These are phyloP conservation scores for Drosophila merina DNA, from an alignment of 2,888 invertebrate species.

Conservation along the genomic window DNA sequence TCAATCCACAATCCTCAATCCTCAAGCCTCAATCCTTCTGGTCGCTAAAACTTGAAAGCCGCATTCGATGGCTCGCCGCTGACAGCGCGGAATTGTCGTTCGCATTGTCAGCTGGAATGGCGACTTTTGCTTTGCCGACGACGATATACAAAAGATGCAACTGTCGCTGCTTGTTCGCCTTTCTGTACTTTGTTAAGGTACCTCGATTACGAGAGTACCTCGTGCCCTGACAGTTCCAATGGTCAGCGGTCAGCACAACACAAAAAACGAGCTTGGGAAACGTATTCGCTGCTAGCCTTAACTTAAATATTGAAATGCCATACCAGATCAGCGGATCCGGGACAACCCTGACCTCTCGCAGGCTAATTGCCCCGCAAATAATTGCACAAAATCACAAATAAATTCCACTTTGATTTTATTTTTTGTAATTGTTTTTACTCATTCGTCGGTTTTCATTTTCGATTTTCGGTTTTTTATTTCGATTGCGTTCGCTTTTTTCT, in stretches of 20 bases:
- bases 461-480: constrained; percentile 62
- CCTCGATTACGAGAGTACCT: constrained; percentile 3
- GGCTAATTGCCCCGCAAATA: constrained; percentile 60
- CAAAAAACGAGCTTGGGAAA: constrained; percentile 76
- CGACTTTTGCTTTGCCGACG: constrained; percentile 42
- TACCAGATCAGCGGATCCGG: constrained; percentile 30
- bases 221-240: constrained; percentile 25
- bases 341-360: constrained; percentile 68
- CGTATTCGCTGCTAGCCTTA: constrained; percentile 66
- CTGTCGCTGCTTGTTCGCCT: constrained; percentile 60
- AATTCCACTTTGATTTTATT: constrained; percentile 56
- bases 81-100: constrained; percentile 79
- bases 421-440: constrained; percentile 40
- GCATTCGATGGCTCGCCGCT: constrained; percentile 65
- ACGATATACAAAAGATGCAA: constrained; percentile 78
- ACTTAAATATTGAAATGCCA: constrained; percentile 72
- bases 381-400: constrained; percentile 44
- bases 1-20: constrained; percentile 34
- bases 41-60: constrained; percentile 76
- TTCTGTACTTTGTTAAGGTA: constrained; percentile 9
- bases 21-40: constrained; percentile 21
- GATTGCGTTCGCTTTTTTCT: constrained; percentile 49
- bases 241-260: constrained; percentile 24
- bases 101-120: constrained; percentile 65
- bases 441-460: constrained; percentile 41